A percentile compares a stretch with the other conserved stretches of the same genome.
Conservation (phyloP, 2,888 invertebrate genomes). For the Euphydryas editha region DNA sequence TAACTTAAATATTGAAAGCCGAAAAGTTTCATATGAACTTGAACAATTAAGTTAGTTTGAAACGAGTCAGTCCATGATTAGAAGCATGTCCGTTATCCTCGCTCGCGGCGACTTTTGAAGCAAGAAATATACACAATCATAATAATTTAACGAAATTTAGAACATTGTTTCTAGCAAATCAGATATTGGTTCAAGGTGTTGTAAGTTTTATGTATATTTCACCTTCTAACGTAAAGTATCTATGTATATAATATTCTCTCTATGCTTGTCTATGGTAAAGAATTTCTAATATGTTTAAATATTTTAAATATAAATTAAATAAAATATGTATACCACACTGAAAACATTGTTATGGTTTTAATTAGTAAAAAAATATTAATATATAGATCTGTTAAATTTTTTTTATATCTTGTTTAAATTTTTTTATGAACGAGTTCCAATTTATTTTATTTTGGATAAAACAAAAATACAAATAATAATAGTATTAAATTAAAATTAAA, state of each 20-base stretch:
- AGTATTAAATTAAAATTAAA: too few species aligned
- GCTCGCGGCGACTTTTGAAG: constrained; percentile 61
- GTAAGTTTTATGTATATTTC: background rate
- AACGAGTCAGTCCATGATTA: constrained; percentile 59
- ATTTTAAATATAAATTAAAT: too few species aligned
- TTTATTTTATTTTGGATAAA: too few species aligned
- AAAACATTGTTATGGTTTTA: too few species aligned
- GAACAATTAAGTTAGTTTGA: constrained; percentile 65
- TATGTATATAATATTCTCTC: background rate
- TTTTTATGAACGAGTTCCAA: too few species aligned
- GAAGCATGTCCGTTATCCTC: constrained; percentile 64
- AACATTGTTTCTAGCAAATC: constrained; percentile 67
- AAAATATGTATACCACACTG: too few species aligned
- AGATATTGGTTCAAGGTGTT: constrained; percentile 17
- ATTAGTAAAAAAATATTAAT: too few species aligned
- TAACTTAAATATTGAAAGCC: constrained; percentile 38
- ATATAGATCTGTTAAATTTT: too few species aligned
- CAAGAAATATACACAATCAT: background rate
- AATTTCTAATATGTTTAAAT: too few species aligned
- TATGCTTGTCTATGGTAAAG: too few species aligned
- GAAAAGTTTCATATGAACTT: constrained; percentile 43
- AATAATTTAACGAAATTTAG: background rate
- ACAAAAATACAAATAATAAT: too few species aligned
- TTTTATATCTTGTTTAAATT: too few species aligned
- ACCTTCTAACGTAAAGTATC: background rate